Evolutionary conservation across 2,888 invertebrate species (phyloP), one percentile per base, ranked within the genome.

Genomic region (Synanthedon formicaeformis): DNA sequence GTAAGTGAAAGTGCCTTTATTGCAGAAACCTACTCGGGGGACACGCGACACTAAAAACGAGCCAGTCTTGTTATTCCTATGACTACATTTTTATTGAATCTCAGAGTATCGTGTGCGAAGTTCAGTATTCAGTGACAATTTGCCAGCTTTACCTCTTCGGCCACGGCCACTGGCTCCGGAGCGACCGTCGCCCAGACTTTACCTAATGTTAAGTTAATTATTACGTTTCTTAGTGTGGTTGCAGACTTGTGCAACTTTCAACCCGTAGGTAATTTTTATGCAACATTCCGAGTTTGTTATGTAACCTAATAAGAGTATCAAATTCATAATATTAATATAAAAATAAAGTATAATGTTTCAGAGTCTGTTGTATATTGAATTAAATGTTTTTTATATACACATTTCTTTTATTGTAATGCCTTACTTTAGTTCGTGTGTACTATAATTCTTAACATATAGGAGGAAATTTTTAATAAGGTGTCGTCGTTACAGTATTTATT

Each of bases 291-390:
- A 55, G 52, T 56, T 52, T 53, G 55, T 52, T 48, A 45, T 41
- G 41, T 41, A 41, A 11, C 41, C 41, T 41, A n/a, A n/a, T 41
- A n/a, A 41, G 12, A 41, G 11, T n/a, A 41, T n/a, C 12, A 41
- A n/a, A 13, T 41, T 41, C n/a, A 41, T 41, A 13, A 41, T 41
- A 13, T 41, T n/a, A 41, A 41, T 41, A 45, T 45, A 12, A 45
- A 45, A 11, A 14, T 45, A 45, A 13, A 13, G 13, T 45, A 45
- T 45, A 14, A 45, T 45, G 45, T 45, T 23, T 45, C 45, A 45
- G 45, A 74, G 67, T 73, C 74, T 80, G 78, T 78, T 81, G 76
- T 81, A 73, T 72, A 73, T 65, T 63, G 66, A 66, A 69, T 73
- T 81, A 81, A 81, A 82, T 80, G 78, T 76, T 73, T 81, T n/a